Base-by-base conservation (phyloP, 2,113 vertebrate species). In the Apodemus sylvaticus region DNA sequence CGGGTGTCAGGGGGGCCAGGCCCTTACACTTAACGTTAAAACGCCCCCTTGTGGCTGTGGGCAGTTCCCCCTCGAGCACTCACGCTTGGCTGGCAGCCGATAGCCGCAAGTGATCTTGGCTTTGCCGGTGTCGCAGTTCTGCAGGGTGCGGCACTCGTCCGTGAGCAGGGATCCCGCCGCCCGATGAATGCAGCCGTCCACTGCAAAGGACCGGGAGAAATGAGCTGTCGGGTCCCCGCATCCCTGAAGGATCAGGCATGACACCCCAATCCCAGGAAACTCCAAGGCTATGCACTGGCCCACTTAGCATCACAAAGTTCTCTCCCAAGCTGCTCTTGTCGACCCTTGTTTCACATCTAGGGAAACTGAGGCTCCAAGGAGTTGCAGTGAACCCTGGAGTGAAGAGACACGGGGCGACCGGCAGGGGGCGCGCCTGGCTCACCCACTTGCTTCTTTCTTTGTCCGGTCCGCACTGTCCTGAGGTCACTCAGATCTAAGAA, bases 31-130 rank as follows among this genome's bases (percentile, higher is more conserved):
- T 51, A 19, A 60, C 42, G 9, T 66, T 17, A 60, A 12, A 83
- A 62, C 19, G 77, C 16, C 29, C n/a, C 31, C n/a, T 45, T 20
- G 70, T 12, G 24, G 36, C 29, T 42, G 36, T 12, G 26, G 14
- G 7, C 36, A 20, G n/a, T 36, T 19, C 31, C 31, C 31, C 64
- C 83, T 51, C 7, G 3, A 76, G 58, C 94, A 99, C 99, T 99
- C 97, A 99, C 99, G 98, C 97, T 99, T 99, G 90, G 99, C 99
- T 0, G 99, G 99, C 87, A 99, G 99, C 93, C 98, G 98, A 36
- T 99, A 99, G 53, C 99, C 99, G 42, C 99, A 98, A 26, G 99
- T 99, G 96, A 99, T 99, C 98, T 99, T 99, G 95, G 99, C 99
- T 94, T 99, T 98, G 93, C 99, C 99, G 0, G 99, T 99, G 91